Base-by-base conservation (phyloP, 2,113 vertebrate species). In the Aplodontia rufa region DNA sequence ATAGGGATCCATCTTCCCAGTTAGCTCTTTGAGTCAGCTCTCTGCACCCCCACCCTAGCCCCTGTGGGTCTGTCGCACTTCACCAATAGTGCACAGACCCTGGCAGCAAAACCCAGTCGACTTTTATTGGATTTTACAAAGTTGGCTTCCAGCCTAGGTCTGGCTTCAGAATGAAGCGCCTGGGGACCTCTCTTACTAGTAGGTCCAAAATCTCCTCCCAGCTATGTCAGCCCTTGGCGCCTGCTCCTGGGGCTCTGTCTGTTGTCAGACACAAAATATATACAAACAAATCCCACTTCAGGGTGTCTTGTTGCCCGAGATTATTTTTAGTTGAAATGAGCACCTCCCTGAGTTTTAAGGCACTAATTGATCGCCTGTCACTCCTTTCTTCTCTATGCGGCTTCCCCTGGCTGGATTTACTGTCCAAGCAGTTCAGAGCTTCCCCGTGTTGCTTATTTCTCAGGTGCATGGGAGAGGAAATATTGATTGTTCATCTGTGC, bases 251-350 rank as follows among this genome's bases (percentile, higher is more conserved):
- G 81, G 28, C 24, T 8, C 92, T 62, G 64, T 24, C 88, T 45
- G 45, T 89, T 58, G 94, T 92, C 74, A 87, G 89, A 87, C 37
- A 24, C 1, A 19, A 88, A 66, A 69, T 8, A 55, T 8, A 55
- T 1, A 86, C 49, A 93, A 75, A 66, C 79, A 83, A 60, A 66
- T 64, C 47, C 45, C 12, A 42, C 40, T 62, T 37, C 37, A 35
- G 5, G 49, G 80, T 89, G 20, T 95, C 92, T 87, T n/a, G 80
- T 89, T 90, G 78, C 95, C 35, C 42, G 19, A 40, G 84, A 49
- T 53, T 92, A 92, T 76, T 97, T 94, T 92, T 84, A 93, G 58
- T 81, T 90, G 94, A 83, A 83, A 80, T 62, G 60, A 87, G 49
- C 42, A 62, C 42, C 76, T 69, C 53, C 11, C 47, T 11, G n/a